These are phyloP conservation scores for Garra rufa DNA, from an alignment of 2,113 vertebrate species.

Conservation along the genomic window DNA sequence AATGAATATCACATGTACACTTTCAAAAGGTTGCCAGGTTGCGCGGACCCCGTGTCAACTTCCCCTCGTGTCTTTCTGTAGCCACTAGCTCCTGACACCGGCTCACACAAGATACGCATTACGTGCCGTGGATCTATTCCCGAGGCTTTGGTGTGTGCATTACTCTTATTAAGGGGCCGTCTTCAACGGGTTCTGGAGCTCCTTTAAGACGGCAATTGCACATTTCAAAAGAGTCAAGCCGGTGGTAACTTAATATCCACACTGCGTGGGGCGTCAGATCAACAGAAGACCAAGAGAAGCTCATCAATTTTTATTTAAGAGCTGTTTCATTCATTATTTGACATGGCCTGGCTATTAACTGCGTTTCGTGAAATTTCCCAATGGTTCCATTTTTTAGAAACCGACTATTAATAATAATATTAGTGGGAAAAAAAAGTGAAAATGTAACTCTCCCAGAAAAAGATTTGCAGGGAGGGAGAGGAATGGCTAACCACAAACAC, in stretches of 20 bases:
- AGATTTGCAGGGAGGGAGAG: not conserved
- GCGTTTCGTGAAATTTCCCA: slow-evolving; percentile 65
- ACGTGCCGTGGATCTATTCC: slow-evolving; percentile 53
- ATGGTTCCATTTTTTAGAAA: slow-evolving; percentile 67
- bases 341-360: slow-evolving; percentile 55
- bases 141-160: slow-evolving; percentile 52
- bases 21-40: slow-evolving; percentile 56
- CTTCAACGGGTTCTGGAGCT: slow-evolving; percentile 46
- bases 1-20: slow-evolving; percentile 61
- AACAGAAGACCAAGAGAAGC: slow-evolving; percentile 54
- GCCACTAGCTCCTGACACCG: slow-evolving; percentile 54
- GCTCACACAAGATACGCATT: slow-evolving; percentile 61
- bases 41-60: slow-evolving; percentile 31
- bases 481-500: slow-evolving; percentile 26
- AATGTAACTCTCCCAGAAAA: slow-evolving; percentile 24
- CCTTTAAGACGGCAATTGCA: slow-evolving; percentile 62
- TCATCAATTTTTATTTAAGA: slow-evolving; percentile 72
- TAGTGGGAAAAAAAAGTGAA: not conserved
- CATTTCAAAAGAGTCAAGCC: slow-evolving; percentile 58
- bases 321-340: slow-evolving; percentile 57
- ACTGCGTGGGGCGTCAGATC: slow-evolving; percentile 49
- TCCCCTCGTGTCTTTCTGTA: not conserved
- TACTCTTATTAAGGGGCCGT: slow-evolving; percentile 63
- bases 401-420: slow-evolving; percentile 48
- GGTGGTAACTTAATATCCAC: slow-evolving; percentile 68